Conservation (phyloP, 1,140 invertebrate species). For the Rhagoletis pomonella region DNA sequence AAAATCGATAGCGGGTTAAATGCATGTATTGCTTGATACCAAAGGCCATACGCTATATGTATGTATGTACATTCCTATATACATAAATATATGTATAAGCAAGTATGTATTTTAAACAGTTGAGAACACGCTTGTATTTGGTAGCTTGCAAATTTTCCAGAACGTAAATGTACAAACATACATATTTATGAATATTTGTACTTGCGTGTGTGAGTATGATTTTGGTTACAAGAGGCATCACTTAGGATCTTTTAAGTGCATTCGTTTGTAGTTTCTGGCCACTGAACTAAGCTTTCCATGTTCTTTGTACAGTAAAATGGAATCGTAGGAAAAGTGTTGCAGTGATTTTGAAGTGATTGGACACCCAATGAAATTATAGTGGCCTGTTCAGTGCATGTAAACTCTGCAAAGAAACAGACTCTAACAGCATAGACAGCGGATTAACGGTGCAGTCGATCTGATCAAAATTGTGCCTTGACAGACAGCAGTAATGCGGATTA, state of each 20-base stretch:
- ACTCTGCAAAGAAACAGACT: too few species aligned
- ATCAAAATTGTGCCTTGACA: too few species aligned
- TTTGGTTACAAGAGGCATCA: not conserved
- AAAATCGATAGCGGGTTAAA: conserved; percentile 2
- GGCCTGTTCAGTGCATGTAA: too few species aligned
- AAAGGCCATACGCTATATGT: not conserved
- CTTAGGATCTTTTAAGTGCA: conserved; percentile 8
- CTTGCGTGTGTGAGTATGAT: too few species aligned
- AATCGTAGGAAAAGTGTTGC: too few species aligned
- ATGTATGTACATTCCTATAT: not conserved
- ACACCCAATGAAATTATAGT: too few species aligned
- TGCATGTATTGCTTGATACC: not conserved
- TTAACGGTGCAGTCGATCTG: too few species aligned
- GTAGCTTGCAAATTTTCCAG: not conserved
- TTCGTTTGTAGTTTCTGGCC: not conserved
- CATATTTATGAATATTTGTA: too few species aligned
- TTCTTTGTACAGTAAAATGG: not conserved
- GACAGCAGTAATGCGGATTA: too few species aligned
- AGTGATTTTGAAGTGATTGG: too few species aligned
- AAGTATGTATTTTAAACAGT: not conserved
- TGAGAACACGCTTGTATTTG: not conserved
- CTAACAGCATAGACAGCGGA: too few species aligned
- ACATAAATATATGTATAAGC: not conserved
- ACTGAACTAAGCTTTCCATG: not conserved
- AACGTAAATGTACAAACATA: not conserved